Percentiles rank a stretch among this genome's conserved stretches.
Conservation (phyloP, 2,888 invertebrate species). For the Catotricha subobsoleta region DNA sequence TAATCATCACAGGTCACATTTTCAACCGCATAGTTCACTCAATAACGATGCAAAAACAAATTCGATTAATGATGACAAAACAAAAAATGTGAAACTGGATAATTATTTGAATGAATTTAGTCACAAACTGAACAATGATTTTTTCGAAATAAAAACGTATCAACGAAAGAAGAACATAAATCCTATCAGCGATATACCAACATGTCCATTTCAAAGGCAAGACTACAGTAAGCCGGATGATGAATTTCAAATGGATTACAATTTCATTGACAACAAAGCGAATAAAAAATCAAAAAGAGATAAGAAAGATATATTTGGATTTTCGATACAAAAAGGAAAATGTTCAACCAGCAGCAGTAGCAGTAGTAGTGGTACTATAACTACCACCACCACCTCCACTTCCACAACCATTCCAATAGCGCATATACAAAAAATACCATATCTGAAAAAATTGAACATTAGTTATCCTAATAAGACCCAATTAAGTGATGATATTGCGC, state of each 20-base stretch:
- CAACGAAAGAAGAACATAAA: not conserved
- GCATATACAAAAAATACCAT: conserved; percentile 11
- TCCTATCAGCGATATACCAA: conserved; percentile 20
- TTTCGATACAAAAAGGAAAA: conserved; percentile 6
- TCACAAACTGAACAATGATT: too few relatives aligned
- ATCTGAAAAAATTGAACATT: conserved; percentile 23
- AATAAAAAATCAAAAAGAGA: conserved; percentile 6
- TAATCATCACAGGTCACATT: too few relatives aligned
- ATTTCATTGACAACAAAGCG: not conserved
- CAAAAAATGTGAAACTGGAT: not conserved
- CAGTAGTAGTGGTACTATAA: not conserved
- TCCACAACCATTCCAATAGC: not conserved
- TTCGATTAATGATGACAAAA: conserved; percentile 1
- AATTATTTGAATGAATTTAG: conserved; percentile 1
- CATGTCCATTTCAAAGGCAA: conserved; percentile 23
- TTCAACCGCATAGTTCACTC: too few relatives aligned
- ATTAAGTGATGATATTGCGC: conserved; percentile 16
- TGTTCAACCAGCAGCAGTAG: not conserved
- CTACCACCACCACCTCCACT: not conserved
- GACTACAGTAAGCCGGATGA: conserved; percentile 17
- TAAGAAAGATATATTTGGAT: conserved; percentile 4
- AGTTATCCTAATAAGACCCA: conserved; percentile 27
- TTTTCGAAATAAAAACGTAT: not conserved
- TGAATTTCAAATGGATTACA: conserved; percentile 10
- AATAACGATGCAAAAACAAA: too few relatives aligned